These are phyloP conservation scores for Graptemys geographica DNA, from an alignment of 2,797 vertebrate genomes.

Conservation along the genomic window DNA sequence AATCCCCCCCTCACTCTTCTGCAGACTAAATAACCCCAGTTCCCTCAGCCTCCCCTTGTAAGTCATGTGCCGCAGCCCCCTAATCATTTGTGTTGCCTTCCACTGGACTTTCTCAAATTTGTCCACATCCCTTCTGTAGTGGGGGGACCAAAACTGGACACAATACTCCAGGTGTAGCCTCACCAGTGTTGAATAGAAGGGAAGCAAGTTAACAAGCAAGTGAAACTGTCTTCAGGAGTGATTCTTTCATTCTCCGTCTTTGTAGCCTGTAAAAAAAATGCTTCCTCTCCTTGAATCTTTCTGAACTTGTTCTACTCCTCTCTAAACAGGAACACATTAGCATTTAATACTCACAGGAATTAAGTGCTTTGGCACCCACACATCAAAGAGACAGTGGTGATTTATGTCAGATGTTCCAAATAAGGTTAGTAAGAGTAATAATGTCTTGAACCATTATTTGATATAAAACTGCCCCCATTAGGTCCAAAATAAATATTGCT, in stretches of 20 bases:
- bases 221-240: background rate
- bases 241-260: background rate
- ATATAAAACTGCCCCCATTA: slow-evolving; percentile 13
- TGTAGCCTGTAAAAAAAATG: background rate
- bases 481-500: slow-evolving; percentile 9
- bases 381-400: background rate
- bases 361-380: background rate
- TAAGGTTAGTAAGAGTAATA: slow-evolving; percentile 27
- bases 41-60: too few relatives aligned
- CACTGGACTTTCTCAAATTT: too few relatives aligned
- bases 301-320: background rate
- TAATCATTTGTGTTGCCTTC: too few relatives aligned
- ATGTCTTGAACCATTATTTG: background rate
- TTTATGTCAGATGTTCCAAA: slow-evolving; percentile 31
- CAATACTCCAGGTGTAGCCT: too few relatives aligned
- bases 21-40: too few relatives aligned
- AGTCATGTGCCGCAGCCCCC: too few relatives aligned
- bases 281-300: background rate
- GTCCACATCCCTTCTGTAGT: too few relatives aligned
- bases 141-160: too few relatives aligned
- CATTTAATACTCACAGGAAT: background rate
- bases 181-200: too few relatives aligned
- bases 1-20: too few relatives aligned
- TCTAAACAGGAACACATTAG: background rate
- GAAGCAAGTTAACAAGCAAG: background rate